Conservation (phyloP, 2,113 vertebrate genomes). For the Myrmophylax atrothorax region DNA sequence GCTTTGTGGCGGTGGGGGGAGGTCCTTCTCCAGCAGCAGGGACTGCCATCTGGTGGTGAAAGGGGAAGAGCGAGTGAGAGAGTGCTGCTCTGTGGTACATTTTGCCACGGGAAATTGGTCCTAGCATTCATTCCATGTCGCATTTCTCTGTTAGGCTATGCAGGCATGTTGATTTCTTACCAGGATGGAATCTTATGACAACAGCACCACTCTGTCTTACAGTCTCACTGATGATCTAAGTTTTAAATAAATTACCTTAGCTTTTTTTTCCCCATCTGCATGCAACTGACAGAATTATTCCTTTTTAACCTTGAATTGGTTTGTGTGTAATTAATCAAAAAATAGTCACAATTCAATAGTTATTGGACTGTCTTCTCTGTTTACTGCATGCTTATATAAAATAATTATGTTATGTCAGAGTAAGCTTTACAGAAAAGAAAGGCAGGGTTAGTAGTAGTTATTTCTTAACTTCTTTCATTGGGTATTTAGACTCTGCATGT, state of each 20-base stretch:
- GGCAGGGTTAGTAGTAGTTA: background rate
- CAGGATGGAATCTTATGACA: background rate
- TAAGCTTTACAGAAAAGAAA: background rate
- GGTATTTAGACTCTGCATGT: background rate
- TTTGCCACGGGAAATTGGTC: background rate
- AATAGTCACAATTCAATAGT: background rate
- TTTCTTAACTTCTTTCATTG: background rate
- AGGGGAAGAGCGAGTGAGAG: background rate
- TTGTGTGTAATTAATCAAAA: background rate
- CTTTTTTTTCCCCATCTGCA: background rate
- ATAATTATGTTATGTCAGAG: background rate
- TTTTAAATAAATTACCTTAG: background rate
- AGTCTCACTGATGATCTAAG: background rate
- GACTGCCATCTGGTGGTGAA: constrained; percentile 57
- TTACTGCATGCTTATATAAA: background rate
- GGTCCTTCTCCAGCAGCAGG: background rate
- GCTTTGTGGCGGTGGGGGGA: background rate
- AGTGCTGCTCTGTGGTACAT: background rate
- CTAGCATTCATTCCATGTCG: fast-evolving
- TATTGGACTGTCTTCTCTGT: background rate
- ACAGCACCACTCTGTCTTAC: background rate
- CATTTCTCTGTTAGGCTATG: background rate
- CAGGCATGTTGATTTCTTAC: background rate
- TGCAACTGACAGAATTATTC: background rate
- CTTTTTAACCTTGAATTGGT: background rate